A percentile compares a stretch with the other conserved stretches of the same genome.
Conservation (phyloP, 2,888 invertebrate species). For the Drosophila seclusa region DNA sequence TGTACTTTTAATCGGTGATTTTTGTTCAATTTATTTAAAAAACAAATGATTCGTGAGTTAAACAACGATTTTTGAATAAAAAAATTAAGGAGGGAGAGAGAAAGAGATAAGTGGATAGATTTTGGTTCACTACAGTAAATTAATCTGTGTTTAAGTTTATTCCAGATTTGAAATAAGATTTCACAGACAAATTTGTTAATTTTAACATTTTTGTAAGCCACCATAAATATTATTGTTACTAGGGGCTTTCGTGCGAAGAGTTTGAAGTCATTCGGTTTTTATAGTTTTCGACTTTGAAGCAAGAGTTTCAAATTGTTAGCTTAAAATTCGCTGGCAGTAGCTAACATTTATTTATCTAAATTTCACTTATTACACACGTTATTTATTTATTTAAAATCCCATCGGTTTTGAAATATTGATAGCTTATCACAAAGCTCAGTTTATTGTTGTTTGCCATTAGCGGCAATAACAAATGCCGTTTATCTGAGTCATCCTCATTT, state of each 20-base stretch:
- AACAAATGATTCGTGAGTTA: constrained; percentile 23
- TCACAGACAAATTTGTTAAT: not conserved
- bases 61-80: not conserved
- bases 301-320: not conserved
- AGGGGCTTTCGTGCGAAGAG: not conserved
- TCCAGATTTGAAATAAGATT: not conserved
- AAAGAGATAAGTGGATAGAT: not conserved
- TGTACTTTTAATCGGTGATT: constrained; percentile 30
- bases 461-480: constrained; percentile 1
- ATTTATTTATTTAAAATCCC: not conserved
- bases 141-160: not conserved
- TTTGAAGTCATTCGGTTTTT: not conserved
- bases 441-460: constrained; percentile 23
- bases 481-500: not conserved
- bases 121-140: no score
- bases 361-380: not conserved
- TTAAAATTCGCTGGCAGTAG: not conserved
- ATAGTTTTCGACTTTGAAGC: not conserved
- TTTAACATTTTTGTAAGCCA: not conserved
- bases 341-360: not conserved
- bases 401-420: not conserved
- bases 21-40: constrained; percentile 22
- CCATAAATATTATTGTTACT: not conserved
- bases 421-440: constrained; percentile 17
- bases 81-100: not conserved